Conservation (phyloP, 2,797 vertebrate species). For the Propithecus deckenii region DNA sequence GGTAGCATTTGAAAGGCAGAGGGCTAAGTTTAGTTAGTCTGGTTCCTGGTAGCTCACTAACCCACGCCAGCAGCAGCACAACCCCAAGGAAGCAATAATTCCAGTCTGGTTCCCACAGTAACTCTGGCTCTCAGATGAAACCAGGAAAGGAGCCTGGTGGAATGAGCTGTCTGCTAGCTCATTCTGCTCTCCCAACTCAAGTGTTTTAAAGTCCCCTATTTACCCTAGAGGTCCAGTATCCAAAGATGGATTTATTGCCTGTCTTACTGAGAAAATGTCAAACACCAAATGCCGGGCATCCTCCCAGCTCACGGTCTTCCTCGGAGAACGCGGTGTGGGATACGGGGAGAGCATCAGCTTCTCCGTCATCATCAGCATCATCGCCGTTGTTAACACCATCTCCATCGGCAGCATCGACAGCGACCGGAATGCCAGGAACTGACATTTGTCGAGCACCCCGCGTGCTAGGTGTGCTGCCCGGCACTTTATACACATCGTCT, state of each 20-base stretch:
- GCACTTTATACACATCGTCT: not conserved
- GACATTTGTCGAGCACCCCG: rapidly evolving
- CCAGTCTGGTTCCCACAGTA: not conserved
- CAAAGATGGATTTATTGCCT: not conserved
- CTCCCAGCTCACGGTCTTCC: not conserved
- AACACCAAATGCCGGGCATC: not conserved
- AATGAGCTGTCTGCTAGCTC: not conserved
- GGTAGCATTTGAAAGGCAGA: not conserved
- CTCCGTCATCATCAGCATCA: not conserved
- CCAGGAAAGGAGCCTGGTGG: not conserved
- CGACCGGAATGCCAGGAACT: not conserved
- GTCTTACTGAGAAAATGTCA: not conserved
- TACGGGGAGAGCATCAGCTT: not conserved
- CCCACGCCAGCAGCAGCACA: not conserved
- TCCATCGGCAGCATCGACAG: rapidly evolving
- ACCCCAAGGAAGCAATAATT: not conserved
- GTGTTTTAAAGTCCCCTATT: not conserved
- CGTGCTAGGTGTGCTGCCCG: rapidly evolving
- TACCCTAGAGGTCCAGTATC: not conserved
- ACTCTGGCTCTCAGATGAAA: not conserved
- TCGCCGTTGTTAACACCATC: rapidly evolving
- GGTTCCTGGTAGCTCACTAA: not conserved
- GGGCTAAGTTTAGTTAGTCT: not conserved
- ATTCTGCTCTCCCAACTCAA: not conserved
- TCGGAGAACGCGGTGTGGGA: not conserved